Percentiles rank a stretch among this genome's conserved stretches.
These are phyloP conservation scores for Bubo scandiacus DNA, from an alignment of 2,113 vertebrate species.

Conservation along the genomic window DNA sequence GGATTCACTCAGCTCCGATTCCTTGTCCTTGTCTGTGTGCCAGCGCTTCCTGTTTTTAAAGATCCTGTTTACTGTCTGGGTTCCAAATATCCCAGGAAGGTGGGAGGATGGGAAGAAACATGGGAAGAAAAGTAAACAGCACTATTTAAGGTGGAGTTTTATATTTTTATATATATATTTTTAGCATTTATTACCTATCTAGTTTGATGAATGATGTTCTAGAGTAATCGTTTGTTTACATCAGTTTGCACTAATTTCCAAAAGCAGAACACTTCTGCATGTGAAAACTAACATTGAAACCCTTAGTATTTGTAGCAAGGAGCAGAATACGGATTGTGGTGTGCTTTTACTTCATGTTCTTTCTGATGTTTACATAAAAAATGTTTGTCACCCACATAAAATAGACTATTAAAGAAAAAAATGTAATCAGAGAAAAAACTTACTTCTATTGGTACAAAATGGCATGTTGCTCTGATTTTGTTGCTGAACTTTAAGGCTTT, in stretches of 20 bases:
- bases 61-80: conserved; percentile 56
- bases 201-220: background rate
- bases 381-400: background rate
- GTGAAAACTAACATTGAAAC: background rate
- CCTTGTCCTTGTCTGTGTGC: conserved; percentile 33
- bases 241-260: background rate
- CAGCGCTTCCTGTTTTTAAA: conserved; percentile 63
- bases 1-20: background rate
- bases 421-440: background rate
- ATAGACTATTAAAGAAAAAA: background rate
- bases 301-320: background rate
- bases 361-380: background rate
- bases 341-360: background rate
- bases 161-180: background rate
- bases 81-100: conserved; percentile 51
- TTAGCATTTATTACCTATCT: background rate
- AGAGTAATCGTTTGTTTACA: background rate
- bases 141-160: background rate
- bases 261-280: background rate
- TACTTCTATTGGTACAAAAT: background rate
- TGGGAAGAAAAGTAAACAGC: background rate
- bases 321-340: background rate
- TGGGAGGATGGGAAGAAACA: conserved; percentile 56
- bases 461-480: background rate
- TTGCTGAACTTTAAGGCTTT: background rate